phyloP scores from a whole-genome alignment of 92 coral and sea anemone genomes.

The Epizoanthus ramosus region DNA sequence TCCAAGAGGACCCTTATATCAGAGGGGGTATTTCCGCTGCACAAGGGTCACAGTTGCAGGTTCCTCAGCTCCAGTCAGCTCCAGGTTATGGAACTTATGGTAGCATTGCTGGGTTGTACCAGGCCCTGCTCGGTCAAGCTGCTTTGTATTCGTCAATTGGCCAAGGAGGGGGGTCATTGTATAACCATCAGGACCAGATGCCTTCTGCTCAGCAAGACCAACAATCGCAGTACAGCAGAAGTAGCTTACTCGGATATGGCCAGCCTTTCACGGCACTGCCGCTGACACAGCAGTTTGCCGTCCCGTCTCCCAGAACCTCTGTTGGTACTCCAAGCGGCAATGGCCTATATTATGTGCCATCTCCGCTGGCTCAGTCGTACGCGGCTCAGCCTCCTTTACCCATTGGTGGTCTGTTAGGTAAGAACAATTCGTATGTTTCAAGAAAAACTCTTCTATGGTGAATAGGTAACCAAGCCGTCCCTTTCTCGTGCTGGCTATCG shows the following conservation, averaged over 20 bases:
- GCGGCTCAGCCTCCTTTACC: constrained; percentile 48
- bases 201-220: constrained; percentile 19
- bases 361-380: constrained; percentile 67
- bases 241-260: constrained; percentile 52
- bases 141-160: not conserved
- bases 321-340: constrained; percentile 46
- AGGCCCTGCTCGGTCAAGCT: constrained; percentile 30
- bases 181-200: constrained; percentile 10
- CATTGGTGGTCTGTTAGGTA: constrained; percentile 47
- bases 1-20: constrained; percentile 48
- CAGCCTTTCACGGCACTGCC: constrained; percentile 50
- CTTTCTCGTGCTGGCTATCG: no score
- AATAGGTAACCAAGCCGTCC: no score
- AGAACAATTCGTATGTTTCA: not conserved
- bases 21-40: constrained; percentile 36
- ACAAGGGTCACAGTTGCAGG: constrained; percentile 31
- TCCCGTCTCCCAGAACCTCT: constrained; percentile 33
- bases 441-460: no score
- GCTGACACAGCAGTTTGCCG: constrained; percentile 60
- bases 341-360: constrained; percentile 30
- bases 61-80: constrained; percentile 23
- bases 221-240: constrained; percentile 23
- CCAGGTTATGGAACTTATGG: constrained; percentile 17
- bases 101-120: constrained; percentile 12
- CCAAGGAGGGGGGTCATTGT: constrained; percentile 2